phyloP scores from a whole-genome alignment of 53 echinoderm and acorn worm genomes.

The Mesocentrotus franciscanus region DNA sequence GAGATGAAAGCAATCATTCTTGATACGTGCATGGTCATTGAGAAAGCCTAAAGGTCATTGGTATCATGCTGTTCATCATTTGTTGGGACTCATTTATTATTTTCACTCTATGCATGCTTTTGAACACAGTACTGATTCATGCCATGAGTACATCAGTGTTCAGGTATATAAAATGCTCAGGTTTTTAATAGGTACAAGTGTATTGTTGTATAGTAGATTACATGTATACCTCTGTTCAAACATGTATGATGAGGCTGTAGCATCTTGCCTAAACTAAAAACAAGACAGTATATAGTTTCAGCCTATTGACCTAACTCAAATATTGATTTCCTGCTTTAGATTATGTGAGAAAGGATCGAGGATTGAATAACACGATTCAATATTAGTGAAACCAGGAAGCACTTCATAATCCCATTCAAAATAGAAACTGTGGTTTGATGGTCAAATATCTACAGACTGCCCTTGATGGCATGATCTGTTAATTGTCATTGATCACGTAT shows the following conservation, averaged over 20 bases:
- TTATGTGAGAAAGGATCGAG: neutral
- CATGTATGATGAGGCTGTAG: too few species aligned
- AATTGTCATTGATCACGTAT: neutral
- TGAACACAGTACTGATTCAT: neutral
- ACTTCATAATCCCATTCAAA: neutral
- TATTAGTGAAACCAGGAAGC: slow-evolving; percentile 41
- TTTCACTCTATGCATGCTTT: neutral
- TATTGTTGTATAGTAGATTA: too few species aligned
- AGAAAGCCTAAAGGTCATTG: neutral
- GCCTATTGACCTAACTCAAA: too few species aligned
- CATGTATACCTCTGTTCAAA: too few species aligned
- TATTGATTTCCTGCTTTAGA: too few species aligned
- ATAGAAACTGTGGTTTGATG: slow-evolving; percentile 7
- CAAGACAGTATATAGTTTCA: too few species aligned
- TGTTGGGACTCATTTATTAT: neutral
- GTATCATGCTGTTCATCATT: neutral
- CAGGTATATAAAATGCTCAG: too few species aligned
- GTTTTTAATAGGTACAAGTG: too few species aligned
- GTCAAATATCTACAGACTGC: neutral
- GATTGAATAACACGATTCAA: neutral
- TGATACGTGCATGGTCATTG: too few species aligned
- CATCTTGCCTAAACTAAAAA: too few species aligned
- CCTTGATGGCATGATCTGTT: neutral
- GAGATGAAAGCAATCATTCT: too few species aligned
- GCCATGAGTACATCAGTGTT: neutral